Conservation (phyloP, 2,888 invertebrate species). For the Folsomia manolachei region DNA sequence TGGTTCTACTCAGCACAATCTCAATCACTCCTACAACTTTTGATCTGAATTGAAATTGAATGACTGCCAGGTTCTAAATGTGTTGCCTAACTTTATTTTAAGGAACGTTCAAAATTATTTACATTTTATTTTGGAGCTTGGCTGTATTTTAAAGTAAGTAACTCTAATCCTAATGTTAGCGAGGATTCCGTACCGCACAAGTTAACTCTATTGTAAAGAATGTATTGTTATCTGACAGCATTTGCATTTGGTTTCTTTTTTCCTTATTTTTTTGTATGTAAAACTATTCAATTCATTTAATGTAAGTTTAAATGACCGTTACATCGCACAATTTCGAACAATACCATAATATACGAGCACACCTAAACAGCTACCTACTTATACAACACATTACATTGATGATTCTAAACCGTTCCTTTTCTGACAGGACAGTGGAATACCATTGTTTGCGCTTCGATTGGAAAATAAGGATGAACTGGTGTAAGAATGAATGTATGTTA, state of each 20-base stretch:
- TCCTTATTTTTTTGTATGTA: neutral
- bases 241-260: too few relatives aligned
- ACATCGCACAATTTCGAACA: neutral
- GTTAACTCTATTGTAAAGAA: too few relatives aligned
- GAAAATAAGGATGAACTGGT: neutral
- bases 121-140: neutral
- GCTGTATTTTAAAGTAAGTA: neutral
- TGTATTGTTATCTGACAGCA: conserved; percentile 37
- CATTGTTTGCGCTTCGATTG: neutral
- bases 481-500: too few relatives aligned
- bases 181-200: too few relatives aligned
- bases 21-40: too few relatives aligned
- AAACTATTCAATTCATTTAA: neutral
- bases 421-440: neutral
- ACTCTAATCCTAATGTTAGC: too few relatives aligned
- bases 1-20: neutral
- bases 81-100: neutral
- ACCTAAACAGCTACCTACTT: neutral
- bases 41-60: too few relatives aligned
- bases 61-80: neutral
- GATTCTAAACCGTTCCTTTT: too few relatives aligned
- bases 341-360: too few relatives aligned
- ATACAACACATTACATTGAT: too few relatives aligned
- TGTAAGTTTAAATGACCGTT: neutral
- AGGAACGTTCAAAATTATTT: neutral